Base-by-base conservation (phyloP, 1,140 invertebrate genomes). In the Vanessa tameamea region DNA sequence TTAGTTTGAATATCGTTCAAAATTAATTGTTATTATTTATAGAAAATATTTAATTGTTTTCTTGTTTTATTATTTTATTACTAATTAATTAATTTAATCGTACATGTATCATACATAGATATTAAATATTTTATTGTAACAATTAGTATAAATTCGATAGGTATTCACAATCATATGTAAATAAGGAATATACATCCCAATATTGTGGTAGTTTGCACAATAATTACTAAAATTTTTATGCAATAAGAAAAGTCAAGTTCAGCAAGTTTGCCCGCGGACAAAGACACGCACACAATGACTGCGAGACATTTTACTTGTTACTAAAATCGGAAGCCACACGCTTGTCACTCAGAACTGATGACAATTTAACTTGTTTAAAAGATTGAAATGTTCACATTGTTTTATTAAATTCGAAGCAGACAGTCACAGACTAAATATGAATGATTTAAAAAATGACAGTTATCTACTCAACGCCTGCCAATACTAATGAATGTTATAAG, bases 301-400 rank as follows among this genome's bases (percentile, higher is more conserved):
- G 51, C 51, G 61, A 59, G 31, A 66, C 67, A 71, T 72, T 20
- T 72, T 63, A 63, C 31, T 76, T 77, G 20, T 74, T 47, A 63
- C 65, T 47, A 64, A 68, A 84, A 81, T 82, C 63, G 69, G 31
- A 69, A 80, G 64, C 66, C 61, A 65, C 70, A 87, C 78, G 84
- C 67, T 47, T 83, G 82, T 78, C 83, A 78, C 26, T 83, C 80
- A 83, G n/a, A 14, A 16, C 57, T 57, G 64, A 50, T 72, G 73
- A 77, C 81, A 78, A 72, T 75, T 55, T 75, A 50, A 47, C 37
- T 26, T 55, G 69, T 65, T 70, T 64, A 64, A 77, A 61, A 74
- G 59, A 53, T 55, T 37, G 64, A 64, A 69, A 63, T 65, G 15
- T 37, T 16, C 53, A 23, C 69, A 68, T 73, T 73, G 67, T 69